phyloP scores from a whole-genome alignment of 2,888 invertebrate genomes.

The Stenodema calcarata region DNA sequence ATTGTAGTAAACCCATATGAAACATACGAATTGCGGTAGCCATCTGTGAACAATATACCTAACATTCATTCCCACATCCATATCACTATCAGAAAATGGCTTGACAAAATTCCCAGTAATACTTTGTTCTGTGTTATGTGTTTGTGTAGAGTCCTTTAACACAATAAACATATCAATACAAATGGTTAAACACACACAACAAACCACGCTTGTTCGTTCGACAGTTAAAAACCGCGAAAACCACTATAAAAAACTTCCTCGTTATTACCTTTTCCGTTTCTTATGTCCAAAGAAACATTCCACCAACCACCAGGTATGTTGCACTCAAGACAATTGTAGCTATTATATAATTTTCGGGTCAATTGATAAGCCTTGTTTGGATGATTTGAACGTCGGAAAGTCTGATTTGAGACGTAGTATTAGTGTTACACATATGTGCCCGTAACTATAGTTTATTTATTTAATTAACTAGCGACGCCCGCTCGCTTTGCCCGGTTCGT shows the following conservation, averaged over 20 bases:
- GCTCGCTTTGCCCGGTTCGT: too few species aligned
- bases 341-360: too few species aligned
- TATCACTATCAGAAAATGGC: not conserved
- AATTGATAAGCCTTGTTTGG: too few species aligned
- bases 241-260: not conserved
- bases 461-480: too few species aligned
- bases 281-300: not conserved
- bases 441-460: too few species aligned
- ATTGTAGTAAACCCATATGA: not conserved
- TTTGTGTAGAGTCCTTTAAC: conserved; percentile 38
- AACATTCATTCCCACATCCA: not conserved
- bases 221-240: not conserved
- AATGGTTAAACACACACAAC: not conserved
- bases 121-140: conserved; percentile 31
- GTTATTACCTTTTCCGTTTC: not conserved
- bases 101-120: conserved; percentile 20
- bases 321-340: not conserved
- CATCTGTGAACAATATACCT: not conserved
- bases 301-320: not conserved
- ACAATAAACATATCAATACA: not conserved
- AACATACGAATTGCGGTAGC: not conserved
- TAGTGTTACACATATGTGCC: too few species aligned
- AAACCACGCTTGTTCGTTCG: not conserved
- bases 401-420: too few species aligned
- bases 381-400: too few species aligned